Conservation (phyloP, 2,797 vertebrate species). For the Muraenolepis orangiensis region DNA sequence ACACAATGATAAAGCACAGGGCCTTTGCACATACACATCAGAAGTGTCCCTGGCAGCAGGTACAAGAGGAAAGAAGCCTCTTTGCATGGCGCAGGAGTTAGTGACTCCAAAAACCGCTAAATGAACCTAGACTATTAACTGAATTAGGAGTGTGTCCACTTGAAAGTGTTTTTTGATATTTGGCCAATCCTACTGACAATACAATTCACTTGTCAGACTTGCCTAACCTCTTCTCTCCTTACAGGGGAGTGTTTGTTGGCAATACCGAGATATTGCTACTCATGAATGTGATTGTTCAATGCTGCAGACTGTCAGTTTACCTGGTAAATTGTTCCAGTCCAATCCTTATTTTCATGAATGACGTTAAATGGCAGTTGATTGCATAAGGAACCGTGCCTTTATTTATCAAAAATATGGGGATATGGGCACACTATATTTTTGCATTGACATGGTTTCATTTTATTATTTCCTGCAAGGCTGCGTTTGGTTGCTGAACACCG, state of each 20-base stretch:
- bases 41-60: neutral
- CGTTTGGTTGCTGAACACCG: constrained; percentile 46
- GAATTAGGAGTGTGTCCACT: neutral
- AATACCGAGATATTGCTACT: neutral
- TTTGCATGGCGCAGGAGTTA: neutral
- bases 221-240: neutral
- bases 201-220: neutral
- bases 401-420: neutral
- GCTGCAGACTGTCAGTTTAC: neutral
- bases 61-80: neutral
- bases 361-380: neutral
- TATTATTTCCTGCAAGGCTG: neutral
- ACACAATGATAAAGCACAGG: no score
- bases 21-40: neutral
- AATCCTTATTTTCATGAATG: neutral
- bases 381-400: neutral
- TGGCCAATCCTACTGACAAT: neutral
- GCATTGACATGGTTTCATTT: neutral
- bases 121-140: neutral
- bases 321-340: neutral
- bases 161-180: neutral
- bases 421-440: neutral
- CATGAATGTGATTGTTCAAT: neutral
- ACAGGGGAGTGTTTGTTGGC: neutral
- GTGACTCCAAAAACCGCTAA: neutral